phyloP scores from a whole-genome alignment of 92 coral and sea anemone genomes.

The Galaxea fascicularis region DNA sequence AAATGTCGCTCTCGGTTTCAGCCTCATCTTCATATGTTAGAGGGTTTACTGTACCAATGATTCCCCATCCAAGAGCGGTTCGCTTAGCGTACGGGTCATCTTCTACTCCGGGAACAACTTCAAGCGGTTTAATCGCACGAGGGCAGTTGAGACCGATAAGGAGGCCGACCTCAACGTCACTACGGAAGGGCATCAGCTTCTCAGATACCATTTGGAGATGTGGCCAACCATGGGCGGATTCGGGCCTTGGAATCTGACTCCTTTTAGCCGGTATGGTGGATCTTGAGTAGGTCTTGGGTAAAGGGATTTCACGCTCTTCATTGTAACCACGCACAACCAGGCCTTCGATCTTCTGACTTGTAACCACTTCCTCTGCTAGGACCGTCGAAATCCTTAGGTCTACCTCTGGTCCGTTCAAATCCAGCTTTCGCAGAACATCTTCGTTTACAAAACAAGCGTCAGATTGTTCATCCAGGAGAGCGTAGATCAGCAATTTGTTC shows the following conservation, averaged over 20 bases:
- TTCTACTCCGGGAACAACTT: slow-evolving; percentile 32
- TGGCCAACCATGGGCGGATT: slow-evolving; percentile 59
- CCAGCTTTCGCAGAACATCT: slow-evolving; percentile 20
- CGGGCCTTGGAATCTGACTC: slow-evolving; percentile 62
- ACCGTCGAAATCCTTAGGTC: slow-evolving; percentile 64
- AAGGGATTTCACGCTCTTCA: slow-evolving; percentile 33
- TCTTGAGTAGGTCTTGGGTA: slow-evolving; percentile 61
- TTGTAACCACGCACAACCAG: slow-evolving; percentile 45
- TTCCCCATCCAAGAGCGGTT: slow-evolving; percentile 62
- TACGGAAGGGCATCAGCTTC: slow-evolving; percentile 42
- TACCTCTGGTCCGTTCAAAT: slow-evolving; percentile 34
- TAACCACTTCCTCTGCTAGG: slow-evolving; percentile 26
- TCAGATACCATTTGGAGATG: slow-evolving; percentile 58
- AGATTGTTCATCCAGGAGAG: slow-evolving; percentile 60
- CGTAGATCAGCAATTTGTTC: slow-evolving; percentile 28
- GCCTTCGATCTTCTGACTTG: slow-evolving; percentile 49
- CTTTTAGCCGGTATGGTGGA: slow-evolving; percentile 54
- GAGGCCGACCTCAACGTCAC: slow-evolving; percentile 39
- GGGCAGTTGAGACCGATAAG: slow-evolving; percentile 52
- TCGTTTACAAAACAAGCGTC: slow-evolving; percentile 60
- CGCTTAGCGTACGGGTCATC: slow-evolving; percentile 55
- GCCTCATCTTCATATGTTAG: background rate
- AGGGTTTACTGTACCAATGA: slow-evolving; percentile 30
- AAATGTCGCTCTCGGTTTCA: slow-evolving; percentile 6
- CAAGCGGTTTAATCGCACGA: slow-evolving; percentile 52